These are phyloP conservation scores for Oryctes rhinoceros DNA, from an alignment of 1,140 invertebrate species.

Conservation along the genomic window DNA sequence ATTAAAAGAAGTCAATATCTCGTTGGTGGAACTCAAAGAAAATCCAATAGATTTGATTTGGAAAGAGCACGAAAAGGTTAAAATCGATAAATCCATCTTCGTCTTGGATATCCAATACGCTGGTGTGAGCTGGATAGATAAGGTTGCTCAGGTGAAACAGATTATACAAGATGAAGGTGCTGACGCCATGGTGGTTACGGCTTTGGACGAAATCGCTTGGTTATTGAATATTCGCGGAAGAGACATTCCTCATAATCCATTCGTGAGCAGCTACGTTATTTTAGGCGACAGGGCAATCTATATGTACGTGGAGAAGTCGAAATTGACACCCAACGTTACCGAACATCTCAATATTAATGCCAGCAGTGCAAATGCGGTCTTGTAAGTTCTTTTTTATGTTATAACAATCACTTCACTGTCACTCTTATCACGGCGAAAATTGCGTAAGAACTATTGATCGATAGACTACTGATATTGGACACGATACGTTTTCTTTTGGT, in stretches of 20 bases:
- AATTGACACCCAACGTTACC: constrained; percentile 50
- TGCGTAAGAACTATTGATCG: no score
- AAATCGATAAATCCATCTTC: constrained; percentile 9
- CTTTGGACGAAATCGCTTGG: constrained; percentile 94
- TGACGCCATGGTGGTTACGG: constrained; percentile 85
- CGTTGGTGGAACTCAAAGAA: neutral
- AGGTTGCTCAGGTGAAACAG: constrained; percentile 73
- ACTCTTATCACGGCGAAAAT: no score
- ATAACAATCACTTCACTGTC: no score
- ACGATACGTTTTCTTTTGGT: no score
- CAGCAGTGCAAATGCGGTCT: constrained; percentile 48
- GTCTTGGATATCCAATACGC: neutral
- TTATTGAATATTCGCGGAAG: constrained; percentile 92
- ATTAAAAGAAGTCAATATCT: constrained; percentile 57
- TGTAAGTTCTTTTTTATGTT: constrained; percentile 47
- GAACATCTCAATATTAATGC: constrained; percentile 51
- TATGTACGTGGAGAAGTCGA: constrained; percentile 70
- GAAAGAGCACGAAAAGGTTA: constrained; percentile 1
- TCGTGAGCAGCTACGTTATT: constrained; percentile 78
- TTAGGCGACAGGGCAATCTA: constrained; percentile 66
- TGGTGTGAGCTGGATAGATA: constrained; percentile 61
- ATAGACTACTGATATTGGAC: no score
- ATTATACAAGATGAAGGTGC: constrained; percentile 72
- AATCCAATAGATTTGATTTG: constrained; percentile 15
- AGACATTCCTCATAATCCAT: constrained; percentile 89